Conservation (phyloP, 1,140 invertebrate genomes). For the Geopemphigus sp. region DNA sequence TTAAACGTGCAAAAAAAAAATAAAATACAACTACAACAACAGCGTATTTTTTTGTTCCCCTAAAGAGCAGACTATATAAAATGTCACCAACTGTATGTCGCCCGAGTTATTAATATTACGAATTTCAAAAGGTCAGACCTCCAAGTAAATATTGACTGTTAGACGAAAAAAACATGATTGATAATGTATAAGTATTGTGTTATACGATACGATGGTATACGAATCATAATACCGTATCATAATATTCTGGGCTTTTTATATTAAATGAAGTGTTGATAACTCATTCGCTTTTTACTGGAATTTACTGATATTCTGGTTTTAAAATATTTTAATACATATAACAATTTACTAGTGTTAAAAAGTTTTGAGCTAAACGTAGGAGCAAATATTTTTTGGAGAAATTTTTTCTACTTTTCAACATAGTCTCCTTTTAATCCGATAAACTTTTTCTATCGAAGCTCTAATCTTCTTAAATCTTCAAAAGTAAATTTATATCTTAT, state of each 20-base stretch:
- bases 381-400: no score
- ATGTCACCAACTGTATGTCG: slow-evolving; percentile 38
- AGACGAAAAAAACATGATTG: slow-evolving; percentile 36
- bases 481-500: no score
- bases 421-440: no score
- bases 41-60: background rate
- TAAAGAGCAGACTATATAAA: slow-evolving; percentile 28
- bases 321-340: background rate
- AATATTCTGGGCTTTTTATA: background rate
- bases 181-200: slow-evolving; percentile 28
- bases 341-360: no score
- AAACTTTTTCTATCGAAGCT: no score
- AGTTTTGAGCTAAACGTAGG: no score
- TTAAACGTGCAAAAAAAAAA: slow-evolving; percentile 27
- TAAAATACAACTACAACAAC: no score
- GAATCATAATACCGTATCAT: background rate
- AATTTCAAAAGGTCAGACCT: slow-evolving; percentile 43
- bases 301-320: background rate
- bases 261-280: slow-evolving; percentile 17
- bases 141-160: slow-evolving; percentile 37
- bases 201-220: slow-evolving; percentile 15
- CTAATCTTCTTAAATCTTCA: no score
- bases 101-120: slow-evolving; percentile 31
- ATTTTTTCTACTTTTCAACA: no score
- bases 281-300: slow-evolving; percentile 17